These are phyloP conservation scores for Schizotus pectinicornis DNA, from an alignment of 2,888 invertebrate genomes.

Conservation along the genomic window DNA sequence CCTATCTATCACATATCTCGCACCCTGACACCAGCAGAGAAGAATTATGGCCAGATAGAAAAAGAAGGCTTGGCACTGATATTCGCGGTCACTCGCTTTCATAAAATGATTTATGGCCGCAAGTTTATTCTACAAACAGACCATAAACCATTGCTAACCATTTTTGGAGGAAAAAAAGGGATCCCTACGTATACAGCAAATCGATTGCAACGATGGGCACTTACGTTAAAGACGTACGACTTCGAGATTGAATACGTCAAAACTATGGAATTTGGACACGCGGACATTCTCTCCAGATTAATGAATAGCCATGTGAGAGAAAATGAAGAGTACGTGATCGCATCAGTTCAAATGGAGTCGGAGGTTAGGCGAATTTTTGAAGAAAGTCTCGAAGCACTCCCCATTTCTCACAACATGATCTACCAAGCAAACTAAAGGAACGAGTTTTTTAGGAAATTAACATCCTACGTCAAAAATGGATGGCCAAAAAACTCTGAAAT, in stretches of 20 bases:
- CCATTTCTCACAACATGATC: neutral
- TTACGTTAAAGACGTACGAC: constrained; percentile 34
- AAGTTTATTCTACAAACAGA: constrained; percentile 49
- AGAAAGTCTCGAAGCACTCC: neutral
- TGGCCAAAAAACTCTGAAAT: neutral
- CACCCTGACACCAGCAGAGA: constrained; percentile 46
- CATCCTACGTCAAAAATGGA: neutral
- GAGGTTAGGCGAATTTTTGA: too few species aligned
- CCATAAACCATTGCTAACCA: constrained; percentile 19
- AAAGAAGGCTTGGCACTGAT: constrained; percentile 45
- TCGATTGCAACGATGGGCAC: constrained; percentile 36
- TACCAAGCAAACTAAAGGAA: neutral
- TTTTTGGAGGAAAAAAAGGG: neutral
- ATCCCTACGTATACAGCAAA: constrained; percentile 33
- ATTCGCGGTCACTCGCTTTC: constrained; percentile 46
- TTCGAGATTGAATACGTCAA: constrained; percentile 36
- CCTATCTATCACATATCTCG: constrained; percentile 38
- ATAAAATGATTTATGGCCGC: constrained; percentile 46
- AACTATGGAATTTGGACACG: constrained; percentile 29
- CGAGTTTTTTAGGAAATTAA: too few species aligned
- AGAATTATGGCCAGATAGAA: too few species aligned
- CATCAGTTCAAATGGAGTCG: too few species aligned
- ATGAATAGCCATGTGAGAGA: constrained; percentile 14
- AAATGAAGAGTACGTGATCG: too few species aligned
- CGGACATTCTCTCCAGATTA: too few species aligned